Conservation (phyloP, 2,888 invertebrate genomes). For the Cataglyphis altisquamis region DNA sequence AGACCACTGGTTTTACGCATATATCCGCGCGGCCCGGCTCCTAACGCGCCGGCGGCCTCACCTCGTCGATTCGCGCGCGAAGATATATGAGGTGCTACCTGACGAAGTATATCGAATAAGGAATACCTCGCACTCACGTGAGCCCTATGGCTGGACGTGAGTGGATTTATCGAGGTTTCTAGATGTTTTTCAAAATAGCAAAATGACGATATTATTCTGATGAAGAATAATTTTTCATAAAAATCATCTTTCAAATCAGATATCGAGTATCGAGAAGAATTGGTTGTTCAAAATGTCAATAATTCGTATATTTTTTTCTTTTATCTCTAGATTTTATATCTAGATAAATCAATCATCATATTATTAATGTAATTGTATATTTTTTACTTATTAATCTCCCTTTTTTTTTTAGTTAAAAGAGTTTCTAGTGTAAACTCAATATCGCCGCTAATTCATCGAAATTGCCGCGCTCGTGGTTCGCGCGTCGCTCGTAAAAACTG, state of each 20-base stretch:
- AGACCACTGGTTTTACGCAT: constrained; percentile 78
- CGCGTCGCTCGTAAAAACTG: constrained; percentile 52
- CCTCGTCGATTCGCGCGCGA: constrained; percentile 66
- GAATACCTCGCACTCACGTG: constrained; percentile 49
- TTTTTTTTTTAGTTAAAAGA: not conserved
- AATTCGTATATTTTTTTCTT: not conserved
- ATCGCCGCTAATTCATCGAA: constrained; percentile 11
- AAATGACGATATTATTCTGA: constrained; percentile 24
- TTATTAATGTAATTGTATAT: not conserved
- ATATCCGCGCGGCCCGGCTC: constrained; percentile 56
- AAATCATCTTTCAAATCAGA: constrained; percentile 6
- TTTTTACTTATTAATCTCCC: not conserved
- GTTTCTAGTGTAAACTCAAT: not conserved
- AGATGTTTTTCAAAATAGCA: constrained; percentile 12
- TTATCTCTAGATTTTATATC: not conserved
- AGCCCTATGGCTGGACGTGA: constrained; percentile 13
- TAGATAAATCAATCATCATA: not conserved
- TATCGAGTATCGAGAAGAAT: not conserved
- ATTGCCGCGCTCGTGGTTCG: constrained; percentile 40
- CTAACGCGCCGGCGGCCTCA: constrained; percentile 66
- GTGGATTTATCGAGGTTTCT: constrained; percentile 21
- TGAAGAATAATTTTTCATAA: not conserved
- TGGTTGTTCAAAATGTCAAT: not conserved
- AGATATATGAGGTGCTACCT: constrained; percentile 59
- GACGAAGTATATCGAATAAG: constrained; percentile 53